Evolutionary conservation across 2,888 invertebrate species (phyloP).

Genomic region (Catocala fraxini): DNA sequence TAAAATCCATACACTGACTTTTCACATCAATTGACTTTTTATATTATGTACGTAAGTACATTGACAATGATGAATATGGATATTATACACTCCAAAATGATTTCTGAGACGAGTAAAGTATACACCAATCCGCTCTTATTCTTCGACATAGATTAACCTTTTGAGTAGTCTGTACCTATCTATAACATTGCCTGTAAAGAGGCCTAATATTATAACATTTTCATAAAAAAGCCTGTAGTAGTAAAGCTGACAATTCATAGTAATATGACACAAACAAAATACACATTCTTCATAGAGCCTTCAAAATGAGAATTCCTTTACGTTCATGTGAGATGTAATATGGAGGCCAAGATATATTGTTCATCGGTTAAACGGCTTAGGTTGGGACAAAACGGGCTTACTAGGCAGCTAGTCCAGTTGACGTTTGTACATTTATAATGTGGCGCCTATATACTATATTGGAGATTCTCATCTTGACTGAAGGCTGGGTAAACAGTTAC

Average conservation of each 20-base stretch:
- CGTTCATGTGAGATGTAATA: conserved; percentile 23
- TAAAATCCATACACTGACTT: no score
- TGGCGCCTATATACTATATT: background rate
- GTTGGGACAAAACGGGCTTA: conserved; percentile 21
- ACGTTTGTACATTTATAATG: conserved; percentile 1
- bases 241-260: background rate
- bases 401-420: conserved; percentile 12
- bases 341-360: conserved; percentile 24
- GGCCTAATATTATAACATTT: background rate
- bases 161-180: no score
- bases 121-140: no score
- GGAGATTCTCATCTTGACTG: no score
- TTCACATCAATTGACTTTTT: no score
- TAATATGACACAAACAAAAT: conserved; percentile 9
- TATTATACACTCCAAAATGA: no score
- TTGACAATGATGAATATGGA: no score
- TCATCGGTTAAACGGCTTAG: conserved; percentile 32
- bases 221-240: background rate
- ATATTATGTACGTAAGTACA: no score
- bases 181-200: no score
- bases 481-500: no score
- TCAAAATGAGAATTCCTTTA: conserved; percentile 24
- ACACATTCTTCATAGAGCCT: conserved; percentile 11
- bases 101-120: no score
- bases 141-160: no score